Conservation (phyloP, 2,113 vertebrate species). For the Pipra filicauda region DNA sequence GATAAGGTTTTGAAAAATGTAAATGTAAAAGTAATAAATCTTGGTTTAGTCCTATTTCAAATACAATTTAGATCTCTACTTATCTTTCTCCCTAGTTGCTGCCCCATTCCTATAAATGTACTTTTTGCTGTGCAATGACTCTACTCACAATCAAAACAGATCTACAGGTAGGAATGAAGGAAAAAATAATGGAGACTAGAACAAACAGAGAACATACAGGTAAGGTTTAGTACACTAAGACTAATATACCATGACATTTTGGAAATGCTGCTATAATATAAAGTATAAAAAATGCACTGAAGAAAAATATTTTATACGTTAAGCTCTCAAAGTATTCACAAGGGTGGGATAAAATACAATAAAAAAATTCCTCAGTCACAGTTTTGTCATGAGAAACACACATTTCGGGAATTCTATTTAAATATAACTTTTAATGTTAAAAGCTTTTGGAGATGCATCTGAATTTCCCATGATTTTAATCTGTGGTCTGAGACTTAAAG, state of each 20-base stretch:
- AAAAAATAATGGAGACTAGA: neutral
- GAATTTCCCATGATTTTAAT: neutral
- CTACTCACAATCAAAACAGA: neutral
- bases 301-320: neutral
- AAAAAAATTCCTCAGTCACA: neutral
- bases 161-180: fast-evolving
- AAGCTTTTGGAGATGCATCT: neutral
- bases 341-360: neutral
- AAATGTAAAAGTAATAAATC: neutral
- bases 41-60: neutral
- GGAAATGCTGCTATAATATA: neutral
- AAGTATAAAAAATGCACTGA: neutral
- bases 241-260: neutral
- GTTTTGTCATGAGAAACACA: neutral
- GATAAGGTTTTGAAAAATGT: neutral
- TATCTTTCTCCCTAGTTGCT: neutral
- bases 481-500: neutral
- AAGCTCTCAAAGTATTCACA: neutral
- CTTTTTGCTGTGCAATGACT: neutral
- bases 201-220: neutral
- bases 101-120: neutral
- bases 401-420: neutral
- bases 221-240: neutral
- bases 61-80: neutral
- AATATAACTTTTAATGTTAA: neutral